Conservation (phyloP, 2,797 vertebrate species). For the Myioborus melanocephalus region DNA sequence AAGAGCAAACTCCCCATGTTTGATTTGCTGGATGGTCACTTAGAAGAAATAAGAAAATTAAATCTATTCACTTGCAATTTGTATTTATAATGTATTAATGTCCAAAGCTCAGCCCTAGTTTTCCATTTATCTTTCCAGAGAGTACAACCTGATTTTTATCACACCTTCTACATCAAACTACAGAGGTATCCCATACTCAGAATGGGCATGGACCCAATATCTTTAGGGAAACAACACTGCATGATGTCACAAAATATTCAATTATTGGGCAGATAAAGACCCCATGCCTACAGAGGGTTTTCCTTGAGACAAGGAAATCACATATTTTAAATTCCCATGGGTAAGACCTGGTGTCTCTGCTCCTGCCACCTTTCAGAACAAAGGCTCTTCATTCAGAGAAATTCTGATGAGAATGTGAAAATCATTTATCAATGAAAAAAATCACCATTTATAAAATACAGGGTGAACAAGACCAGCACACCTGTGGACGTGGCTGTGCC, state of each 20-base stretch:
- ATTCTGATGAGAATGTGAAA: rapidly evolving
- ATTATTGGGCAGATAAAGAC: background rate
- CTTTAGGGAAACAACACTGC: background rate
- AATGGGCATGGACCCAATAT: rapidly evolving
- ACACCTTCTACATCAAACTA: background rate
- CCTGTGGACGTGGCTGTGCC: rapidly evolving
- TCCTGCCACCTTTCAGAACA: background rate
- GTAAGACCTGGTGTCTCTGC: too few relatives aligned
- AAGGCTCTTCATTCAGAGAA: background rate
- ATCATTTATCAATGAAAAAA: background rate
- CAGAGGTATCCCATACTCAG: background rate
- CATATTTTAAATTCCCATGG: rapidly evolving
- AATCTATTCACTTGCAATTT: background rate
- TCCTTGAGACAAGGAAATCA: background rate
- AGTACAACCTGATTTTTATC: background rate
- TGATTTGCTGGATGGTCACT: background rate
- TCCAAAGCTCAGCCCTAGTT: background rate
- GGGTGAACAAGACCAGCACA: background rate
- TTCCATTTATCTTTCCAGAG: background rate
- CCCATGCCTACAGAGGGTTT: rapidly evolving
- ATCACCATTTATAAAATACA: rapidly evolving
- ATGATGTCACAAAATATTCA: background rate
- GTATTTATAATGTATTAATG: background rate
- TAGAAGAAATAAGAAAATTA: background rate
- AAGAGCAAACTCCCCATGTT: background rate